Conservation (phyloP, 2,888 invertebrate species). For the Plusia festucae region DNA sequence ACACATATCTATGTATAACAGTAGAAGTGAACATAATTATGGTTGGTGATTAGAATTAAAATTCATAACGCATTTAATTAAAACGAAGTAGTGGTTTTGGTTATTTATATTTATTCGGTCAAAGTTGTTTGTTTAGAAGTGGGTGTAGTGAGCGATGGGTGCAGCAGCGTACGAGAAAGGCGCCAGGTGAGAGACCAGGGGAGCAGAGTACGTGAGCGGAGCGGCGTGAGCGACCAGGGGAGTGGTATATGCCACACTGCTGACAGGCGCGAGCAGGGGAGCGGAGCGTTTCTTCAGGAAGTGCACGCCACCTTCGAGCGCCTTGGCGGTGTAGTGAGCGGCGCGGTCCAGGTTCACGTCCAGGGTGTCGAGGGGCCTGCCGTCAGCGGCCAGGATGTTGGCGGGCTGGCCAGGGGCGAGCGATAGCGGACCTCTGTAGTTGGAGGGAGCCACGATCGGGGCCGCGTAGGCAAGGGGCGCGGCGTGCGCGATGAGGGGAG, state of each 20-base stretch:
- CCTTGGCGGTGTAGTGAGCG: slow-evolving; percentile 76
- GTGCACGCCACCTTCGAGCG: slow-evolving; percentile 66
- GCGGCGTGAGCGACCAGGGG: slow-evolving; percentile 31
- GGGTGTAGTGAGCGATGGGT: slow-evolving; percentile 31
- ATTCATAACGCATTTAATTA: neutral
- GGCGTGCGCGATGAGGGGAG: slow-evolving; percentile 28
- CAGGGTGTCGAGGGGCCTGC: slow-evolving; percentile 82
- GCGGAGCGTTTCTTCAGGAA: slow-evolving; percentile 77
- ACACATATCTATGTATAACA: no score
- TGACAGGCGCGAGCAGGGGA: slow-evolving; percentile 48
- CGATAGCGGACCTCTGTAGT: slow-evolving; percentile 76
- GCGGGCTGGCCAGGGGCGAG: slow-evolving; percentile 69
- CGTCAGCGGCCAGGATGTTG: slow-evolving; percentile 78
- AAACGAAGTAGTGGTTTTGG: neutral
- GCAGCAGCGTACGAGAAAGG: slow-evolving; percentile 36
- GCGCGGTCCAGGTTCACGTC: slow-evolving; percentile 83
- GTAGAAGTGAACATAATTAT: no score
- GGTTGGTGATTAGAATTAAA: no score
- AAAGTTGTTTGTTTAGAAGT: slow-evolving; percentile 29
- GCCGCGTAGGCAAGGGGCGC: slow-evolving; percentile 42
- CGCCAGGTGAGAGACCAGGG: slow-evolving; percentile 19
- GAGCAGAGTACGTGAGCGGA: slow-evolving; percentile 40
- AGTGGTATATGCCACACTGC: slow-evolving; percentile 26
- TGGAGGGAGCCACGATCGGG: slow-evolving; percentile 55
- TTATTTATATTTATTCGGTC: slow-evolving; percentile 6